Evolutionary conservation across 2,888 invertebrate genomes (phyloP), one percentile per base, ranked within the genome.

Genomic region (Nymphalis urticae): DNA sequence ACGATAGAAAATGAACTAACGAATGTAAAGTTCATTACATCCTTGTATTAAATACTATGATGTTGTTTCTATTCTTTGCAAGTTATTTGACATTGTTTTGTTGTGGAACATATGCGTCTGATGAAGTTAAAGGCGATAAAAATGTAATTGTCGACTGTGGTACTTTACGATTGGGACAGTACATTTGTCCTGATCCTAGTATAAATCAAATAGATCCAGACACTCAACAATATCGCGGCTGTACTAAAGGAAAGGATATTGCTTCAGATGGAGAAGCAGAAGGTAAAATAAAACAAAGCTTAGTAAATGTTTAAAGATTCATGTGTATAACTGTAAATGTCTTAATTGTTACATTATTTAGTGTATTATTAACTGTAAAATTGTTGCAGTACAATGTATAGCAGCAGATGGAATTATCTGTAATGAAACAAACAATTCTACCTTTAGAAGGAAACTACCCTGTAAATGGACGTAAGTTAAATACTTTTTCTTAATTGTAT

Each of bases 401-500:
- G 97, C 97, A 59, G 97, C 96, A 4, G 96, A 96, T 72, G 96
- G 96, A 10, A 95, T 99, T 62, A 94, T 94, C 71, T 99, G 99
- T 83, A 93, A 94, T 77, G 96, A 96, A 86, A 95, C 96, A 0
- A 95, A 95, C 66, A 97, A 96, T 83, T 94, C 95, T 48, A 95
- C 95, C 19, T 99, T 98, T 85, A 95, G 94, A 64, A 96, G 93
- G 80, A 96, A 97, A 77, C 93, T 98, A 78, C 96, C 97, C 13
- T 99, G 99, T 88, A 96, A 96, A 93, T 98, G 97, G 97, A 98
- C 98, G 97, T 98, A 94, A 95, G 97, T 95, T 27, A 61, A 3
- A n/a, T 6, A 0, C 13, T 42, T 9, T 16, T 48, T n/a, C 8
- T 24, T 19, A 9, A 8, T 48, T 48, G n/a, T 5, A 17, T 9